Evolutionary conservation across 2,797 vertebrate species (phyloP).

Genomic region (Masticophis lateralis): DNA sequence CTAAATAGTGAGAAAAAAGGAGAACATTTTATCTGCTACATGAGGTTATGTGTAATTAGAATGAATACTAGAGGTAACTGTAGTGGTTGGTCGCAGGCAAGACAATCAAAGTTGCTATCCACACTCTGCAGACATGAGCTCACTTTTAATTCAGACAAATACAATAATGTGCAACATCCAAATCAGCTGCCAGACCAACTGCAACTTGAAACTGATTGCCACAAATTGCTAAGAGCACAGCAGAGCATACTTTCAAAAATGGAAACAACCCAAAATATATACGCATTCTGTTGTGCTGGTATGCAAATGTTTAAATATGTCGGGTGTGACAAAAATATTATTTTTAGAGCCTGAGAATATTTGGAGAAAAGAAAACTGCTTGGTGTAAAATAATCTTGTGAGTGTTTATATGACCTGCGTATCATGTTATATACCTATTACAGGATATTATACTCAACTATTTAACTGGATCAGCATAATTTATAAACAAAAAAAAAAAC

Average conservation of each 20-base stretch:
- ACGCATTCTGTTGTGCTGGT: slow-evolving; percentile 10
- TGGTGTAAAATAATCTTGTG: background rate
- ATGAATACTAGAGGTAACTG: background rate
- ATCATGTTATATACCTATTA: background rate
- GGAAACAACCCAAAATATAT: slow-evolving; percentile 28
- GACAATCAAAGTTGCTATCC: background rate
- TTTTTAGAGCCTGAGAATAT: background rate
- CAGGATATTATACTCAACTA: background rate
- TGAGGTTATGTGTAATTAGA: background rate
- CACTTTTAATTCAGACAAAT: slow-evolving; percentile 13
- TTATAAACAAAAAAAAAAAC: background rate
- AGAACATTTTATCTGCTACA: background rate
- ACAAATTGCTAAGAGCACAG: slow-evolving; percentile 19
- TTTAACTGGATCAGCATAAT: background rate
- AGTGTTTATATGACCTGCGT: background rate
- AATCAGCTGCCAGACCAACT: background rate
- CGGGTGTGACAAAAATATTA: background rate
- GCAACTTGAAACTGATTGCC: slow-evolving; percentile 20
- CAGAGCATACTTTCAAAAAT: slow-evolving; percentile 10
- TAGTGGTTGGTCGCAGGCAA: slow-evolving; percentile 6
- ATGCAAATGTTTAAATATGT: background rate
- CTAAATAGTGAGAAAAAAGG: background rate
- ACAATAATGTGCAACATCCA: slow-evolving; percentile 25
- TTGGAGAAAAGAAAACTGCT: background rate
- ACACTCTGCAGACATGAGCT: background rate